These are phyloP conservation scores for Limnephilus auricula DNA, from an alignment of 2,888 invertebrate genomes.

Conservation along the genomic window DNA sequence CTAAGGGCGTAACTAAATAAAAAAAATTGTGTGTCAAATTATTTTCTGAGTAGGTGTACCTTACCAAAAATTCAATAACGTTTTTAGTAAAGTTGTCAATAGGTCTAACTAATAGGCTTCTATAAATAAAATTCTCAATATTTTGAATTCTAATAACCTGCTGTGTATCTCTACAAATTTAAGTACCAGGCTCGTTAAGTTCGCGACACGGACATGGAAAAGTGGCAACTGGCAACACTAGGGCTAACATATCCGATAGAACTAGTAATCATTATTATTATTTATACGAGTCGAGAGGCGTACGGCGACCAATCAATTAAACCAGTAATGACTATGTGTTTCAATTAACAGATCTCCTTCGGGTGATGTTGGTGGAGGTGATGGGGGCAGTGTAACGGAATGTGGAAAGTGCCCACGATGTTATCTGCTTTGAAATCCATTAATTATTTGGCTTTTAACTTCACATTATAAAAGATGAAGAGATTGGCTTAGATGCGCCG, in stretches of 20 bases:
- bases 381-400: background rate
- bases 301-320: background rate
- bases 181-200: background rate
- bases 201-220: background rate
- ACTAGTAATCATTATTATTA: background rate
- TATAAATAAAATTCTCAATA: no score
- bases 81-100: background rate
- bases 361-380: background rate
- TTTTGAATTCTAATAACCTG: background rate
- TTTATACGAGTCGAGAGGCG: background rate
- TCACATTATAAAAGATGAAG: background rate
- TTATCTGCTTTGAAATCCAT: constrained; percentile 18
- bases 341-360: constrained; percentile 28
- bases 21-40: no score
- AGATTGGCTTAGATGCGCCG: background rate
- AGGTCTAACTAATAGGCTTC: background rate
- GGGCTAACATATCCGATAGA: background rate
- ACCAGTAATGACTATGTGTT: constrained; percentile 8
- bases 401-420: constrained; percentile 17
- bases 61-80: background rate
- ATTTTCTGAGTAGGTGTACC: background rate
- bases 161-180: background rate
- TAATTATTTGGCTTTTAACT: constrained; percentile 7
- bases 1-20: no score
- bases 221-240: background rate